phyloP scores from a whole-genome alignment of 2,113 vertebrate genomes.

The Galemys pyrenaicus region DNA sequence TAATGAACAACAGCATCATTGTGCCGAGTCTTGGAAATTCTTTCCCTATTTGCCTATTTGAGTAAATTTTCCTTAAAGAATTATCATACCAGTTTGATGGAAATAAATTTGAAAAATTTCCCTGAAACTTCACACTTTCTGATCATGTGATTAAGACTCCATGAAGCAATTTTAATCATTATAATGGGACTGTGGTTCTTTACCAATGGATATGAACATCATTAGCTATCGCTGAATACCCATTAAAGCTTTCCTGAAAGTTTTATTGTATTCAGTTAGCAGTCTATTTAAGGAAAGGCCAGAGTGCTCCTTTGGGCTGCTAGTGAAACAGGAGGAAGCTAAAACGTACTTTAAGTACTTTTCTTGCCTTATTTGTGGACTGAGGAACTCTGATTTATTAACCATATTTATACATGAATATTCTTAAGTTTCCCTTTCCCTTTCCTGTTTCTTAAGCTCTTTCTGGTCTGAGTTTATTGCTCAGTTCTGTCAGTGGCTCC shows the following conservation, averaged over 20 bases:
- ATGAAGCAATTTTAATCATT: slow-evolving; percentile 15
- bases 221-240: slow-evolving; percentile 55
- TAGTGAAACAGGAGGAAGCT: background rate
- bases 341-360: slow-evolving; percentile 23
- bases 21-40: slow-evolving; percentile 36
- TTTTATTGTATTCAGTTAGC: slow-evolving; percentile 55
- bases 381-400: background rate
- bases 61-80: slow-evolving; percentile 53
- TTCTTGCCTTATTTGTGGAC: background rate
- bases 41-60: slow-evolving; percentile 22
- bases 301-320: background rate
- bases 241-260: background rate
- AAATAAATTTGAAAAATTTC: background rate
- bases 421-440: background rate
- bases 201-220: slow-evolving; percentile 1
- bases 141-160: slow-evolving; percentile 29
- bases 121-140: background rate
- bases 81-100: slow-evolving; percentile 36
- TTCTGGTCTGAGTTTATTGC: background rate
- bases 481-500: background rate
- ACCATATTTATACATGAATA: background rate
- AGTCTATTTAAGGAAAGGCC: slow-evolving; percentile 48
- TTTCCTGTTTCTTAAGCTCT: background rate
- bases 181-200: background rate
- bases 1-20: slow-evolving; percentile 30